Evolutionary conservation across 2,888 invertebrate genomes (phyloP).

Genomic region (Nebria salina): DNA sequence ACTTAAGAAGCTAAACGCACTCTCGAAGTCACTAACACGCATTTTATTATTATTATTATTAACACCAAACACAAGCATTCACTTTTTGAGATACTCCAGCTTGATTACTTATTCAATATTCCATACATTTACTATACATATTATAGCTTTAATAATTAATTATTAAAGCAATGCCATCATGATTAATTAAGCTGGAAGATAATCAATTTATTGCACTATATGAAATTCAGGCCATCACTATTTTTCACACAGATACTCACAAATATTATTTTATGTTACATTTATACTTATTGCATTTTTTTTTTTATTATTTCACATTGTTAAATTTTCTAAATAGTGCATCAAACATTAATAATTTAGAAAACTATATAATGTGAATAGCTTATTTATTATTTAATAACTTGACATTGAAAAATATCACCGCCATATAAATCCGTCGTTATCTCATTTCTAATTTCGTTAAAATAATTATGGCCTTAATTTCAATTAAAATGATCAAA

Average conservation of each 20-base stretch:
- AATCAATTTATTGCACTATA: not conserved
- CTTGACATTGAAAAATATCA: not conserved
- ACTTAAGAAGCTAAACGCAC: slow-evolving; percentile 6
- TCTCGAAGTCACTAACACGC: slow-evolving; percentile 17
- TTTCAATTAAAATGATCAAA: not conserved
- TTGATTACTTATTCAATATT: not conserved
- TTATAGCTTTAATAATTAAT: not conserved
- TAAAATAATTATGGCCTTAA: not conserved
- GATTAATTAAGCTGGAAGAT: not conserved
- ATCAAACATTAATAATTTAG: not conserved
- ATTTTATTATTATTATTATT: not conserved
- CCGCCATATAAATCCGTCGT: not conserved
- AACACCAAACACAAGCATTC: not conserved
- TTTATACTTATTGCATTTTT: not conserved
- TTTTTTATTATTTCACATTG: not conserved
- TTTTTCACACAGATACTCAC: not conserved
- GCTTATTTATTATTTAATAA: not conserved
- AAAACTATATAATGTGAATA: not conserved
- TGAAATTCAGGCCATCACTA: slow-evolving; percentile 1
- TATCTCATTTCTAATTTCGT: not conserved
- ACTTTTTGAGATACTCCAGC: not conserved
- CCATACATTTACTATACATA: not conserved
- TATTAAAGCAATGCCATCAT: not conserved
- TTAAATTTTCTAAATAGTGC: not conserved
- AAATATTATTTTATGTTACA: not conserved